Percentiles rank a stretch among this genome's conserved stretches.
phyloP scores from a whole-genome alignment of 2,797 vertebrate genomes.

The Argentina silus region DNA sequence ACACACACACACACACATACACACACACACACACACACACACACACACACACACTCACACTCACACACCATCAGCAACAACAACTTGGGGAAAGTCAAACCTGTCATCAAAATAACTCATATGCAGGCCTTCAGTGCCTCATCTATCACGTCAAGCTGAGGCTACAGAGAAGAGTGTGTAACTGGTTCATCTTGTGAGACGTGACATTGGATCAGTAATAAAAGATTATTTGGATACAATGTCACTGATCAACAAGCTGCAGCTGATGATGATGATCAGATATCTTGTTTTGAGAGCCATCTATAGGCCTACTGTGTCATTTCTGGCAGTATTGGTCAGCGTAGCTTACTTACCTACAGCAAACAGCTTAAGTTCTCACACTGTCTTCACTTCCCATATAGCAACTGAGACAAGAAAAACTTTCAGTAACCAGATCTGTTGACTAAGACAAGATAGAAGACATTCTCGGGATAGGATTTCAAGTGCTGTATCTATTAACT shows the following conservation, averaged over 20 bases:
- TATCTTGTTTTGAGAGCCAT: conserved; percentile 19
- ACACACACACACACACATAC: neutral
- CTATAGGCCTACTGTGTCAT: neutral
- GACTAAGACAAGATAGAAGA: conserved; percentile 43
- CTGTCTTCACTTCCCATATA: conserved; percentile 40
- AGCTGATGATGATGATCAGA: neutral
- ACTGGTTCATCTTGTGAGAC: neutral
- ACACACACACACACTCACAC: neutral
- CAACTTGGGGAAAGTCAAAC: neutral
- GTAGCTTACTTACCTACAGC: conserved; percentile 25
- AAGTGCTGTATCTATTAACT: conserved; percentile 37
- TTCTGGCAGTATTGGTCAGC: neutral
- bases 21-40: neutral
- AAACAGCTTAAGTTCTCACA: conserved; percentile 27
- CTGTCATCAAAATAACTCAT: neutral
- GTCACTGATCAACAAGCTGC: too few species aligned
- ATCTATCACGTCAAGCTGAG: neutral
- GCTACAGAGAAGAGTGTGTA: neutral
- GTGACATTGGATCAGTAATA: neutral
- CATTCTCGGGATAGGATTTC: conserved; percentile 53
- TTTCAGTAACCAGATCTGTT: conserved; percentile 58
- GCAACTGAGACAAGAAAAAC: conserved; percentile 49
- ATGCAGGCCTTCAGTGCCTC: neutral
- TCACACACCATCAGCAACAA: neutral
- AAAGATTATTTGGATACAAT: conserved; percentile 11